Evolutionary conservation across 2,888 invertebrate species (phyloP).

Genomic region (Cyclophora albipunctata): DNA sequence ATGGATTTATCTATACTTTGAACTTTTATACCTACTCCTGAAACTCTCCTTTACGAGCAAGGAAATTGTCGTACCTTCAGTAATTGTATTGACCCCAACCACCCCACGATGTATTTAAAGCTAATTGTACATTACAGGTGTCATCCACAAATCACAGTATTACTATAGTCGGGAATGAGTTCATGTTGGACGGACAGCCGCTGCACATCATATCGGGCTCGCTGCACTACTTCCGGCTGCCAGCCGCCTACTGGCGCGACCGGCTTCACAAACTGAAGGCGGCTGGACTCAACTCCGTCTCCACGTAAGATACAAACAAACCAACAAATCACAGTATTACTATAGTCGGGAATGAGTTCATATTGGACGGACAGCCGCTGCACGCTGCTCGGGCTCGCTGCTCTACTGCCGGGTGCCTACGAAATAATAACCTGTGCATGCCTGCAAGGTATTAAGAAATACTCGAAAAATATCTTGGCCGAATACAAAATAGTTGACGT

Average conservation of each 20-base stretch:
- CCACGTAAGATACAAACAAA: conserved; percentile 76
- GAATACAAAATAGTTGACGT: no score
- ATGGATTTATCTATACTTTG: no score
- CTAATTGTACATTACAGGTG: no score
- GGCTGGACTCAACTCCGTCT: conserved; percentile 90
- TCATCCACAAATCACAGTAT: conserved; percentile 30
- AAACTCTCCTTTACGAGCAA: no score
- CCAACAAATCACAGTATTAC: conserved; percentile 33
- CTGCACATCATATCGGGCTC: conserved; percentile 86
- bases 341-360: conserved; percentile 53
- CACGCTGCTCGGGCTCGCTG: conserved; percentile 86
- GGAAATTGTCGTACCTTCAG: no score
- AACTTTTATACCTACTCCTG: no score
- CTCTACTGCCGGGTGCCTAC: conserved; percentile 75
- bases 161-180: conserved; percentile 50
- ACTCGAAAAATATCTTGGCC: no score
- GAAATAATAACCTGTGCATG: no score
- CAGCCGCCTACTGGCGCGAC: conserved; percentile 86
- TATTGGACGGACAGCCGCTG: conserved; percentile 83
- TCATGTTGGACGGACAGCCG: conserved; percentile 80
- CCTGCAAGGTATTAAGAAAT: no score
- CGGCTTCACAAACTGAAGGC: conserved; percentile 84
- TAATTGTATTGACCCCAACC: no score
- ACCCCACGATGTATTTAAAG: no score
- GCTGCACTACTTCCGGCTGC: conserved; percentile 91